Evolutionary conservation across 92 coral and sea anemone species (phyloP).

Genomic region (Virgularia gustaviana): DNA sequence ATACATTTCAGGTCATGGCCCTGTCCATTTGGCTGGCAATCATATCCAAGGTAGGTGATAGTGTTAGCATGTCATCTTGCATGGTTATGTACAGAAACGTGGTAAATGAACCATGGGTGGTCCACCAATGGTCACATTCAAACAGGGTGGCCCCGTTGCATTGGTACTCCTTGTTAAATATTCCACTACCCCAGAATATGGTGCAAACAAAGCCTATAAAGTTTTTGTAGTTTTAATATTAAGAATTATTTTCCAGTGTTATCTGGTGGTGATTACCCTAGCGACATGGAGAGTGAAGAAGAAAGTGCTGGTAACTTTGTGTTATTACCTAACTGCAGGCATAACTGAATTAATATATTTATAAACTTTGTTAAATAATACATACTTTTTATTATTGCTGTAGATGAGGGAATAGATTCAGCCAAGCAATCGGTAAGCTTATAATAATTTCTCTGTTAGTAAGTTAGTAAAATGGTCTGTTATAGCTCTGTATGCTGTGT

Average conservation of each 20-base stretch:
- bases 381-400: neutral
- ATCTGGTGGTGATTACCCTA: neutral
- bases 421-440: conserved; percentile 2
- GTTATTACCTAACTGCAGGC: neutral
- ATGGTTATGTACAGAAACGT: too few relatives aligned
- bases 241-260: conserved; percentile 6
- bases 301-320: conserved; percentile 8
- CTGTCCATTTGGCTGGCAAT: conserved; percentile 65
- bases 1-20: conserved; percentile 59
- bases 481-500: too few relatives aligned
- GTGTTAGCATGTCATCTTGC: neutral
- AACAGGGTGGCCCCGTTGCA: too few relatives aligned
- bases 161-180: too few relatives aligned
- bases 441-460: too few relatives aligned
- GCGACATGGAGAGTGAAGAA: conserved; percentile 3
- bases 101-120: too few relatives aligned
- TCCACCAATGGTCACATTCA: too few relatives aligned
- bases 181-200: too few relatives aligned
- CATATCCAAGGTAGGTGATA: conserved; percentile 44
- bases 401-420: conserved; percentile 15
- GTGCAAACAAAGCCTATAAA: neutral
- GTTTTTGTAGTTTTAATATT: neutral
- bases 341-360: neutral
- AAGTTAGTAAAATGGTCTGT: too few relatives aligned
- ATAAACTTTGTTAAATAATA: neutral